phyloP scores from a whole-genome alignment of 2,113 vertebrate species.

The Poicephalus gulielmi region DNA sequence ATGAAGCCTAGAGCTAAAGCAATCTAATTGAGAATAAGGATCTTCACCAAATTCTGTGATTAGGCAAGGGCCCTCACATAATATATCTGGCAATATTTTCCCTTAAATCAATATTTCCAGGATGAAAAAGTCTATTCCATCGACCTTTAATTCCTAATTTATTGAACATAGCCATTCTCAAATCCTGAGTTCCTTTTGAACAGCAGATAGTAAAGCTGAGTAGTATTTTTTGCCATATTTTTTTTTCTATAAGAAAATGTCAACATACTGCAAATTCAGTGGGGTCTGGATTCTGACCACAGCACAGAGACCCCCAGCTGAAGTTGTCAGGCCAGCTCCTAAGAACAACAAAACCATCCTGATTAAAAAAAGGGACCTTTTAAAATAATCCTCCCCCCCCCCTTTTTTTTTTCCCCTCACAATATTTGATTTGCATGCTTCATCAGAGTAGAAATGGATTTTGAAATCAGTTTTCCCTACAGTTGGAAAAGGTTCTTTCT shows the following conservation, averaged over 20 bases:
- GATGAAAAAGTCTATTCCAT: not conserved
- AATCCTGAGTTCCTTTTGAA: not conserved
- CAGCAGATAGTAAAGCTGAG: not conserved
- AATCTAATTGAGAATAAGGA: not conserved
- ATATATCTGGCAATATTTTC: not conserved
- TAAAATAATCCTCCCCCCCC: rapidly evolving
- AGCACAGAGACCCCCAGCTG: not conserved
- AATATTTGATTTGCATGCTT: not conserved
- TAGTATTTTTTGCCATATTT: not conserved
- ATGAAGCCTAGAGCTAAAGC: slow-evolving; percentile 7
- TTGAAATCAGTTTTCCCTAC: slow-evolving; percentile 3
- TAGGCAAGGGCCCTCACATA: not conserved
- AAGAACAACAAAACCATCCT: not conserved
- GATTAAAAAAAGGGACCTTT: not conserved
- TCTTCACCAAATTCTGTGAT: not conserved
- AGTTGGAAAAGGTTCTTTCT: not conserved
- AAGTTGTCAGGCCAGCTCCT: not conserved
- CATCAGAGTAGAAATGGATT: not conserved
- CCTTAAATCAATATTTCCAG: not conserved
- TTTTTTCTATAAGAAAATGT: not conserved
- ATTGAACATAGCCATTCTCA: not conserved
- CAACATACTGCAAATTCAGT: not conserved
- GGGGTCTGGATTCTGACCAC: not conserved
- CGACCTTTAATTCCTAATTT: not conserved
- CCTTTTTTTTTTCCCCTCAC: rapidly evolving